phyloP scores from a whole-genome alignment of 2,113 vertebrate species.

The Neodontobutis hainanensis region DNA sequence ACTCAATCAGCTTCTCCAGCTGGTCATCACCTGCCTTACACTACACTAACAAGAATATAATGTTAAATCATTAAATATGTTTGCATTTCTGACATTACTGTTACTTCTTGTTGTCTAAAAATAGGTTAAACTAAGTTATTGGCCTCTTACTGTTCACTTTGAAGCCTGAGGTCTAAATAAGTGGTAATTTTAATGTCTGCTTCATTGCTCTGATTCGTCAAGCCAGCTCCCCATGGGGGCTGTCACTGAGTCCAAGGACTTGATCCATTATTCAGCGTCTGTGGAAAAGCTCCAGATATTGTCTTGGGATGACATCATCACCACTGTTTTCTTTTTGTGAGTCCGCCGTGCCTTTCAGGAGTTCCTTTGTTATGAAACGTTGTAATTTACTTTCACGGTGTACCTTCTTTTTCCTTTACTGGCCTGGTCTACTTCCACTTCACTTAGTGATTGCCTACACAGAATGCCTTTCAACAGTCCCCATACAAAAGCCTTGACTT shows the following conservation, averaged over 20 bases:
- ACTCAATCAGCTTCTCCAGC: slow-evolving; percentile 4
- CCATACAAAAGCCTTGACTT: slow-evolving; percentile 46
- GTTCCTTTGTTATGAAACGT: slow-evolving; percentile 59
- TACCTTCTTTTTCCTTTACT: slow-evolving; percentile 33
- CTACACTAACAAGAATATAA: background rate
- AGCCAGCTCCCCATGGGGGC: slow-evolving; percentile 15
- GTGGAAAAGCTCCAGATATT: slow-evolving; percentile 31
- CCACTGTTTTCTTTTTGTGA: slow-evolving; percentile 19
- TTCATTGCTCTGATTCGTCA: background rate
- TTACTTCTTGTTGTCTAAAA: no score
- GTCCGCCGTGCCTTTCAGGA: slow-evolving; percentile 46
- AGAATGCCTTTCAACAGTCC: slow-evolving; percentile 64
- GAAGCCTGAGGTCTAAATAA: background rate
- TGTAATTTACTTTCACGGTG: slow-evolving; percentile 54
- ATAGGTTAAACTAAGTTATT: no score
- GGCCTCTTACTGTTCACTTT: no score
- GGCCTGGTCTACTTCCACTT: slow-evolving; percentile 48
- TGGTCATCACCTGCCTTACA: slow-evolving; percentile 3
- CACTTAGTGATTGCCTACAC: slow-evolving; percentile 57
- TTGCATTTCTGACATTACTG: no score
- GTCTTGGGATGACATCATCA: slow-evolving; percentile 37
- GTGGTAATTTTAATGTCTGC: background rate
- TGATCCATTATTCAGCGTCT: slow-evolving; percentile 37
- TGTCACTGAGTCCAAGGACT: slow-evolving; percentile 8
- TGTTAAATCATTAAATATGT: background rate